Percentiles rank a stretch among this genome's conserved stretches.
Conservation (phyloP, 2,797 vertebrate genomes). For the Sciaenops ocellatus region DNA sequence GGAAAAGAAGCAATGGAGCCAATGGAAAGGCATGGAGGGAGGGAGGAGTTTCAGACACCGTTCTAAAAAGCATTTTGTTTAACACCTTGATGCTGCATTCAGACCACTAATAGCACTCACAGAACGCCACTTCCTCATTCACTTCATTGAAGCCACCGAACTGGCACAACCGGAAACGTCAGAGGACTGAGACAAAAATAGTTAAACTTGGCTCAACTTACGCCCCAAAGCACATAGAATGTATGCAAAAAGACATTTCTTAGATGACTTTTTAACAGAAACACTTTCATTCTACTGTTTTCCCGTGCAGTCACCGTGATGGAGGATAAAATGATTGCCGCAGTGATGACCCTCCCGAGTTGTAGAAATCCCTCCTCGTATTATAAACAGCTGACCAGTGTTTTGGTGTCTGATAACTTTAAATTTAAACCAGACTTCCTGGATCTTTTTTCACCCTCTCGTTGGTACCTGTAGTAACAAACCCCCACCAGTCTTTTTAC, state of each 20-base stretch:
- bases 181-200: background rate
- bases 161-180: background rate
- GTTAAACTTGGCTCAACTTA: background rate
- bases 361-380: slow-evolving; percentile 4
- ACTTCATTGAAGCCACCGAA: background rate
- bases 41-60: background rate
- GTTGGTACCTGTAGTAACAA: background rate
- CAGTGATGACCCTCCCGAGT: background rate
- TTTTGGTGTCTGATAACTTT: slow-evolving; percentile 18
- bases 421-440: slow-evolving; percentile 3
- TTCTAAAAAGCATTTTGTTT: background rate
- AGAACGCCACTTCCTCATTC: background rate
- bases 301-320: background rate
- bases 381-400: background rate
- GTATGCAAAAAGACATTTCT: background rate
- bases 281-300: background rate
- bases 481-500: background rate
- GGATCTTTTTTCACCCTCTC: background rate
- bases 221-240: too few relatives aligned
- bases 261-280: too few relatives aligned
- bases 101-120: background rate
- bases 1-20: background rate
- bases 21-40: background rate
- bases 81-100: background rate
- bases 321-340: background rate